Conservation (phyloP, 2,797 vertebrate species). For the Brachyrhaphis roseni region DNA sequence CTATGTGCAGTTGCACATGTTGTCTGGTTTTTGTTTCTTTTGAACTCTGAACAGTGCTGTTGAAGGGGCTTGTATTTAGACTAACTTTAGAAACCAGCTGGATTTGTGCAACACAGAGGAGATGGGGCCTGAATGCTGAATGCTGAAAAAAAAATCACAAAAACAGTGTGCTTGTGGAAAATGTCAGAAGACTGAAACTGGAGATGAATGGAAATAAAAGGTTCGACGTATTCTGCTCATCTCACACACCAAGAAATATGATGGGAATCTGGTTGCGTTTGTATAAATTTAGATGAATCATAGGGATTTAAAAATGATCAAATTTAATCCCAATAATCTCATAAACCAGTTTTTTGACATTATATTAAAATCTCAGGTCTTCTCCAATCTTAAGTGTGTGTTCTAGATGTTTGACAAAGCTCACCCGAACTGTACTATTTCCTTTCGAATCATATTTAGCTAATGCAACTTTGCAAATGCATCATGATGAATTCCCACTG, state of each 20-base stretch:
- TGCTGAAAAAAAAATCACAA: conserved; percentile 40
- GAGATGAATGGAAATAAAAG: conserved; percentile 45
- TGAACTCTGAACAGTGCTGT: conserved; percentile 85
- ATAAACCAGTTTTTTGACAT: conserved; percentile 36
- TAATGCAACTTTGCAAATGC: conserved; percentile 38
- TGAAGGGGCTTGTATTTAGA: conserved; percentile 80
- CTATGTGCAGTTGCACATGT: conserved; percentile 97
- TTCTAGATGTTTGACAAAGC: conserved; percentile 29
- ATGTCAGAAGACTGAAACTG: conserved; percentile 67
- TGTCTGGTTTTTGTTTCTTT: conserved; percentile 89
- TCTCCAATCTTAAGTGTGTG: conserved; percentile 5
- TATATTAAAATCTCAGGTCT: conserved; percentile 28
- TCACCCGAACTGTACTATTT: conserved; percentile 15
- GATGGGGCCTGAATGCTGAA: conserved; percentile 60
- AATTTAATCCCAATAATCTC: conserved; percentile 43
- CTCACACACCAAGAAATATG: conserved; percentile 58
- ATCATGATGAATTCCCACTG: conserved; percentile 40
- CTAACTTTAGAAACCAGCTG: conserved; percentile 86
- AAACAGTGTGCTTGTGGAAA: conserved; percentile 58
- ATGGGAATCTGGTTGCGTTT: conserved; percentile 32
- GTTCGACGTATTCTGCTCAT: conserved; percentile 33
- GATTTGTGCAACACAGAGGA: conserved; percentile 56
- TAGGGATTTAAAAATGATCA: conserved; percentile 43
- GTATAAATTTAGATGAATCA: conserved; percentile 37
- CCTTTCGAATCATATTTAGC: conserved; percentile 34